Evolutionary conservation across 2,113 vertebrate species (phyloP), one percentile per base, ranked within the genome.

Genomic region (Amblyornis subalaris): DNA sequence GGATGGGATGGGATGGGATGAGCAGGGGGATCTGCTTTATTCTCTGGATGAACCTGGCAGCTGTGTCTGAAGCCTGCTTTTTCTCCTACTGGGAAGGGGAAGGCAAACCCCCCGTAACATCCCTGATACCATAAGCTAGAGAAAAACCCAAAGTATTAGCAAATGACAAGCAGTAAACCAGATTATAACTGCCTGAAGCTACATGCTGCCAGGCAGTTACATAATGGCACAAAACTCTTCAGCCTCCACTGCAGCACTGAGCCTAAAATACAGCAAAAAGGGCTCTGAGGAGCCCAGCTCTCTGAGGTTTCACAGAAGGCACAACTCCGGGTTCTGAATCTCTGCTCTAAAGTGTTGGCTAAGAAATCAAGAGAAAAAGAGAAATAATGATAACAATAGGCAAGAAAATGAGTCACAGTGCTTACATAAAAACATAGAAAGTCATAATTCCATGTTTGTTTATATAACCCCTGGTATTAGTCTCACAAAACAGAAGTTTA

Each of bases 81-180:
- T 57, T 66, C 7, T 69, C 22, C 44, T 47, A 0, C 55, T 40
- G 33, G 42, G 14, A 75, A 51, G 45, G 25, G 78, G 44, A 58
- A 85, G 57, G 54, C 38, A 73, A 83, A 61, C 4, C 0, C 47
- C 50, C 19, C 36, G 14, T 42, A 72, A 45, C 48, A 82, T 54
- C 80, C 71, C 5, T 24, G 44, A 44, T 64, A 58, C 60, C 40
- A 2, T 67, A 67, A 89, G 10, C 61, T 67, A 23, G 80, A 75
- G 88, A 26, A 70, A 90, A 92, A 33, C 1, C 2, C 47, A 1
- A 14, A 65, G 67, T 80, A 64, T 87, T 89, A 91, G 81, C 42
- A 85, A 93, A 89, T 72, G 69, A 40, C 71, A 55, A 85, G 83
- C 79, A 70, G 62, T 73, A 88, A 93, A 94, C 6, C 64, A 62